phyloP scores from a whole-genome alignment of 2,113 vertebrate genomes.

The Gallinago undulata region DNA sequence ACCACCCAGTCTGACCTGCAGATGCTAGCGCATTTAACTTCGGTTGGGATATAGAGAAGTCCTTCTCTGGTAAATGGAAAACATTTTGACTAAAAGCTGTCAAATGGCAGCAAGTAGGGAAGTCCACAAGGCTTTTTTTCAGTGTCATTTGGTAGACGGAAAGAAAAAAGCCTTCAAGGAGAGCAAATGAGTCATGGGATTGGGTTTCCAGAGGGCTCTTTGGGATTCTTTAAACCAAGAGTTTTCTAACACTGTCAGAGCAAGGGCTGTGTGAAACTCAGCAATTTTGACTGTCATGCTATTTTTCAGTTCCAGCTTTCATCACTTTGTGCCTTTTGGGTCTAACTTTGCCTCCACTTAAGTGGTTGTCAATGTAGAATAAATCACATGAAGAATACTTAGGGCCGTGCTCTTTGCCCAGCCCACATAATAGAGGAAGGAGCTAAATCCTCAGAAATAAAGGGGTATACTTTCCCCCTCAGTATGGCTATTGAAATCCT shows the following conservation, averaged over 20 bases:
- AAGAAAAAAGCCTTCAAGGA: slow-evolving; percentile 41
- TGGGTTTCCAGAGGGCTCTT: slow-evolving; percentile 30
- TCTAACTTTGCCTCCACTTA: slow-evolving; percentile 58
- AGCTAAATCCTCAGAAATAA: slow-evolving; percentile 22
- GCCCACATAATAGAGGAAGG: slow-evolving; percentile 28
- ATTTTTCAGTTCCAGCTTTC: slow-evolving; percentile 65
- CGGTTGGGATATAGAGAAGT: not conserved
- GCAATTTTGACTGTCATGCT: slow-evolving; percentile 57
- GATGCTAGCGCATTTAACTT: not conserved
- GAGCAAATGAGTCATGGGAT: slow-evolving; percentile 6
- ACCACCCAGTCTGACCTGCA: not conserved
- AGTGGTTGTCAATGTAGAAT: slow-evolving; percentile 64
- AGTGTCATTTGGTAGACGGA: not conserved
- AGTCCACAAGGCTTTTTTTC: slow-evolving; percentile 7
- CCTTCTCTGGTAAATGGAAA: not conserved
- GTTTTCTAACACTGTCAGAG: slow-evolving; percentile 48
- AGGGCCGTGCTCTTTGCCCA: slow-evolving; percentile 31
- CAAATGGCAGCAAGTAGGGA: not conserved
- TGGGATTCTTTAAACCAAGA: slow-evolving; percentile 26
- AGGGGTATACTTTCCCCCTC: not conserved
- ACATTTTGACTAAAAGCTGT: slow-evolving; percentile 39
- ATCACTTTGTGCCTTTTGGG: slow-evolving; percentile 66
- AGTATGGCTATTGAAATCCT: not conserved
- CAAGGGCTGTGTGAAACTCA: slow-evolving; percentile 48
- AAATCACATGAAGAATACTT: slow-evolving; percentile 57